Conservation (phyloP, 2,888 invertebrate species). For the Cabera pusaria region DNA sequence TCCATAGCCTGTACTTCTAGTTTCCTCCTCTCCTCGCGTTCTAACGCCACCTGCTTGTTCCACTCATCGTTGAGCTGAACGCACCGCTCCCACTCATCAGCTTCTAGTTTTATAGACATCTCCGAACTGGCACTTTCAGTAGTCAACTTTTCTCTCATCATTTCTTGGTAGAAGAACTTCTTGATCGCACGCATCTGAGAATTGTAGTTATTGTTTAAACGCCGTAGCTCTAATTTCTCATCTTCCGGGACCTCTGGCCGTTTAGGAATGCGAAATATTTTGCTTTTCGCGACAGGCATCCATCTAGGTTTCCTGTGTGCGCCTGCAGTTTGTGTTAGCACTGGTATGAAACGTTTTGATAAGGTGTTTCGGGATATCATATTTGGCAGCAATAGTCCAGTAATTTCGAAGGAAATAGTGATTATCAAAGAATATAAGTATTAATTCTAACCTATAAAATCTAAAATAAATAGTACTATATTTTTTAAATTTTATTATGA, state of each 20-base stretch:
- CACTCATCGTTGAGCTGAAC: constrained; percentile 86
- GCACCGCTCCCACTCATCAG: constrained; percentile 85
- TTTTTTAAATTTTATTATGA: no score
- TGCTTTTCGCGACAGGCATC: constrained; percentile 91
- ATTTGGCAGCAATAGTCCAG: constrained; percentile 3
- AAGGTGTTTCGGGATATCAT: constrained; percentile 50
- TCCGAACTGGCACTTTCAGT: constrained; percentile 80
- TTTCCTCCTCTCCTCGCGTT: constrained; percentile 83
- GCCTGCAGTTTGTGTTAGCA: constrained; percentile 59
- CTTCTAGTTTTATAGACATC: constrained; percentile 80
- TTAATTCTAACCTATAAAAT: no score
- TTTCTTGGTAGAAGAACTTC: constrained; percentile 79
- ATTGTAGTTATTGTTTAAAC: constrained; percentile 88
- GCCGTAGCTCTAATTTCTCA: constrained; percentile 85
- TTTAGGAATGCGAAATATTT: constrained; percentile 88
- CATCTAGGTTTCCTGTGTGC: constrained; percentile 89
- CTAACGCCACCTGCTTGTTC: constrained; percentile 85
- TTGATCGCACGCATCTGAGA: constrained; percentile 83
- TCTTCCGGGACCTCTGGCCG: constrained; percentile 83
- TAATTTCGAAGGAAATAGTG: no score
- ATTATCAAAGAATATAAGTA: no score
- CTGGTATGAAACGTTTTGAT: constrained; percentile 58
- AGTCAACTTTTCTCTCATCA: constrained; percentile 72
- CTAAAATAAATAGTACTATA: no score
- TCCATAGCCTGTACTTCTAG: constrained; percentile 72